Base-by-base conservation (phyloP, 1,140 invertebrate genomes). In the Pseudomyrmex concolor region DNA sequence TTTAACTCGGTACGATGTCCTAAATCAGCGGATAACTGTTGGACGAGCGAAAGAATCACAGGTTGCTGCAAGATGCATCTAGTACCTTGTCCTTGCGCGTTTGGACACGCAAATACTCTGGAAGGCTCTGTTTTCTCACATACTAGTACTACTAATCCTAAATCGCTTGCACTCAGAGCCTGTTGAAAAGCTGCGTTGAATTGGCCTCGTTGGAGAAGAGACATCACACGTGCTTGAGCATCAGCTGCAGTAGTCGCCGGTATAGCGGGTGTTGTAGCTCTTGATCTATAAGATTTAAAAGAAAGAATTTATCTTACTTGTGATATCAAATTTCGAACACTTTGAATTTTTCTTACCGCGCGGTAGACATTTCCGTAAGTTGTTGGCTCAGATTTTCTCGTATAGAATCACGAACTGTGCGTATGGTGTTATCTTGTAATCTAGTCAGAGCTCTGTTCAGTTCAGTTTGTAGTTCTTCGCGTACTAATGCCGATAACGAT, bases 21-120 rank as follows among this genome's bases (percentile, higher is more conserved):
- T 92, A 99, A 96, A 92, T 99, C 98, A 1, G 97, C 97, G 3
- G 97, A 97, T 2, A 99, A 95, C 92, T 99, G 98, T 93, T 99
- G 98, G 85, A 99, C 97, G 2, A 99, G 95, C 0, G 98, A 98
- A 43, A 99, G 94, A 68, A 99, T 95, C 55, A 99, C 97, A 86
- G 97, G 97, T 91, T 98, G 98, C 72, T 97, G 96, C 10, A 94
- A 88, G 25, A 93, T 85, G 19, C 93, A 94, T 19, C 92, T 87
- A 2, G 91, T 60, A 22, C 88, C 84, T 45, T 91, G 91, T 2
- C 88, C 90, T 17, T 74, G 85, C 7, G 87, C 88, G 13, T 90
- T 90, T 13, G 98, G 94, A 91, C 96, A 97, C 9, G 94, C 94
- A 94, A 99, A 99, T 15, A 99, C 96, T 84, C 95, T 95, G 8